A percentile compares a stretch with the other conserved stretches of the same genome.
phyloP scores from a whole-genome alignment of 2,113 vertebrate genomes.

The Callipepla californica region DNA sequence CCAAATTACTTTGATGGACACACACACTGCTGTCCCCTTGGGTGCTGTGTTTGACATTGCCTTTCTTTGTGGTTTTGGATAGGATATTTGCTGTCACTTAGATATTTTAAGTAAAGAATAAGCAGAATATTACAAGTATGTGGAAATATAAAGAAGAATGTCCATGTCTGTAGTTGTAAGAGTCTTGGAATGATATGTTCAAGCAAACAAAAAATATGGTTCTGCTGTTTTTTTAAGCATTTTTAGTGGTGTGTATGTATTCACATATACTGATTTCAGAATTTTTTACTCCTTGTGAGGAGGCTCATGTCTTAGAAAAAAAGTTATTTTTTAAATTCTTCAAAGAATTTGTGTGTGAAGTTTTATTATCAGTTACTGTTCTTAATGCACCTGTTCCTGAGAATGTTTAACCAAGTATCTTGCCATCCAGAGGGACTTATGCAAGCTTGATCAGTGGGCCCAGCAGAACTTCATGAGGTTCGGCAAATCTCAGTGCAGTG shows the following conservation, averaged over 20 bases:
- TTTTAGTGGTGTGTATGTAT: not conserved
- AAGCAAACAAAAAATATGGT: not conserved
- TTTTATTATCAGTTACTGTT: not conserved
- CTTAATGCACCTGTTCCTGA: not conserved
- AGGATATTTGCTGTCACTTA: slow-evolving; percentile 60
- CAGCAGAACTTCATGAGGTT: too few species aligned
- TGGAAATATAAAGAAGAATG: not conserved
- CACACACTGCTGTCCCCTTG: slow-evolving; percentile 34
- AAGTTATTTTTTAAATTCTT: not conserved
- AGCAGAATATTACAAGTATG: not conserved
- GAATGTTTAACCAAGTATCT: not conserved
- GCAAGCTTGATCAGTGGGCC: too few species aligned
- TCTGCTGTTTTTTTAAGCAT: not conserved
- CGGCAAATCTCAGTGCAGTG: too few species aligned
- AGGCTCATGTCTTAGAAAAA: not conserved
- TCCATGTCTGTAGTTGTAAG: not conserved
- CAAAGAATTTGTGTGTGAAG: not conserved
- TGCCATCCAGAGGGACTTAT: too few species aligned
- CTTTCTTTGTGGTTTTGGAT: slow-evolving; percentile 42
- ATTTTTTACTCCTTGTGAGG: not conserved
- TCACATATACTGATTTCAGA: not conserved
- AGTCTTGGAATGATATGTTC: not conserved
- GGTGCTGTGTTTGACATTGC: slow-evolving; percentile 47
- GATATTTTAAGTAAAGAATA: slow-evolving; percentile 28
- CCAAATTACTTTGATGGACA: slow-evolving; percentile 30